These are phyloP conservation scores for Drosophila anomelani DNA, from an alignment of 2,888 invertebrate species.

Conservation along the genomic window DNA sequence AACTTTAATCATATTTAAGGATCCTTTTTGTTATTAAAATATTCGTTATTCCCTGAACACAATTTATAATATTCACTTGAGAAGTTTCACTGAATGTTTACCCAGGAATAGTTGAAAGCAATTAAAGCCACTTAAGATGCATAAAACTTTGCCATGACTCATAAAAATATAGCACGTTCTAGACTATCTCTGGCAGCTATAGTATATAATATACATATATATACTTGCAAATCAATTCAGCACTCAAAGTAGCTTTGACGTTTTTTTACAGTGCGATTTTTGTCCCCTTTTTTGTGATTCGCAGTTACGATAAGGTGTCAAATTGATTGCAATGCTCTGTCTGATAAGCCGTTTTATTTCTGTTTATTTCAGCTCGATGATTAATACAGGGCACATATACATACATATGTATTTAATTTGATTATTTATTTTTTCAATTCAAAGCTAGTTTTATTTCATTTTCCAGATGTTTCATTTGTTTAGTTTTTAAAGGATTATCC, in stretches of 20 bases:
- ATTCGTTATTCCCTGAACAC: neutral
- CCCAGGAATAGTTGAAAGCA: neutral
- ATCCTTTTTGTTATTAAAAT: neutral
- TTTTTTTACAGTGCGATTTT: constrained; percentile 15
- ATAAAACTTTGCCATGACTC: neutral
- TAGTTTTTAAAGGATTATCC: neutral
- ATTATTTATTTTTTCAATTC: neutral
- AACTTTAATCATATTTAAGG: neutral
- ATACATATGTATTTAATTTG: constrained; percentile 10
- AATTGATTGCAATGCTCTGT: constrained; percentile 43
- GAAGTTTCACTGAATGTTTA: neutral
- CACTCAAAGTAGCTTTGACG: neutral
- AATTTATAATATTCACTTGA: neutral
- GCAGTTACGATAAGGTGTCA: constrained; percentile 25
- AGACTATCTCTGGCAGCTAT: neutral
- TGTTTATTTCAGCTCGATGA: constrained; percentile 48
- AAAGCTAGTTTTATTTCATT: neutral
- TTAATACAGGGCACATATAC: constrained; percentile 41
- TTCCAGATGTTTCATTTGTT: constrained; percentile 12
- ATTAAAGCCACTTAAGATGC: neutral
- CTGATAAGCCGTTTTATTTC: constrained; percentile 59
- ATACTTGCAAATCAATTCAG: constrained; percentile 20
- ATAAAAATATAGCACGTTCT: neutral
- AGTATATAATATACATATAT: neutral
- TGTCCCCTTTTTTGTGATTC: constrained; percentile 16